phyloP scores from a whole-genome alignment of 2,888 invertebrate species.

The Orchestes rusci region DNA sequence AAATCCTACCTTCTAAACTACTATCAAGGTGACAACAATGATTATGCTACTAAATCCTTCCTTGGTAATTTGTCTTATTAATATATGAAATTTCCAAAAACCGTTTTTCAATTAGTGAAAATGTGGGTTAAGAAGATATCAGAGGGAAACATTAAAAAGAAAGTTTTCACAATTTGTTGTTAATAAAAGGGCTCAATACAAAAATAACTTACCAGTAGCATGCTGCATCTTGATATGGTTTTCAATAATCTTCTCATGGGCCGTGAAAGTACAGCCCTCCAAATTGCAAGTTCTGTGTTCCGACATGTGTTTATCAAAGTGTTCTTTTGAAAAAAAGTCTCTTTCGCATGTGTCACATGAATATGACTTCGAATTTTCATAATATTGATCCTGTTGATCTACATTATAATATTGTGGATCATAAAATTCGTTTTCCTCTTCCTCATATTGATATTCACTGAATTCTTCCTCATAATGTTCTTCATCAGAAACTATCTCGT shows the following conservation, averaged over 20 bases:
- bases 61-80: too few species aligned
- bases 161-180: not conserved
- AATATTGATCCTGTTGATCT: slow-evolving; percentile 11
- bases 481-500: slow-evolving; percentile 15
- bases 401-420: too few species aligned
- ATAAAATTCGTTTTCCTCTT: too few species aligned
- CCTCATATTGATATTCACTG: slow-evolving; percentile 26
- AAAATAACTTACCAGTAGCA: slow-evolving; percentile 50
- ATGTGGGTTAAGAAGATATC: too few species aligned
- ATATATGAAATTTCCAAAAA: too few species aligned
- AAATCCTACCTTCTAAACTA: too few species aligned
- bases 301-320: slow-evolving; percentile 59
- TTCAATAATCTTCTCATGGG: slow-evolving; percentile 70
- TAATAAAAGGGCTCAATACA: not conserved
- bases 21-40: too few species aligned
- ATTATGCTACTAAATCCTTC: too few species aligned
- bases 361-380: slow-evolving; percentile 36
- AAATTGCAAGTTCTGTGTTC: slow-evolving; percentile 74
- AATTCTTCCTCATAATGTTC: too few species aligned
- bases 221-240: slow-evolving; percentile 81
- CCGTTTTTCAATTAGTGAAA: too few species aligned
- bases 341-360: slow-evolving; percentile 80
- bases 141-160: too few species aligned
- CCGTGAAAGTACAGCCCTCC: slow-evolving; percentile 61
- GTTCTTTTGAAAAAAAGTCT: slow-evolving; percentile 54